Percentiles rank a stretch among this genome's conserved stretches.
Conservation (phyloP, 1,140 invertebrate species). For the Globodera ellingtonae region DNA sequence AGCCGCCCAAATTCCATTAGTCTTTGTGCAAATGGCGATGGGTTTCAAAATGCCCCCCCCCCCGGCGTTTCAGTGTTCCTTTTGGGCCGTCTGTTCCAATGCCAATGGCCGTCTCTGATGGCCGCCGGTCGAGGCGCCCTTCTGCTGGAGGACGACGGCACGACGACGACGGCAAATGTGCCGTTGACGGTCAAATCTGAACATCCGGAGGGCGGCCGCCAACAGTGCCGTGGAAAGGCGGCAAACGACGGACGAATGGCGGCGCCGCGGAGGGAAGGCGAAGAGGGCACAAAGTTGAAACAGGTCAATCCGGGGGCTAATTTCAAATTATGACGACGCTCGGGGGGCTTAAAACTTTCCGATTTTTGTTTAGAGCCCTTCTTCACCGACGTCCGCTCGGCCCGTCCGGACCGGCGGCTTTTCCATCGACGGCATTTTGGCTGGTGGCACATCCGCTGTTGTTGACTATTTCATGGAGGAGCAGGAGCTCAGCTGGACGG, state of each 20-base stretch:
- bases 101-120: background rate
- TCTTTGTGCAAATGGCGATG: no score
- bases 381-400: no score
- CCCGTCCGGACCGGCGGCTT: background rate
- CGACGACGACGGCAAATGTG: background rate
- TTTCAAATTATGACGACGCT: background rate
- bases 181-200: background rate
- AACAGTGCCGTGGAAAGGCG: background rate
- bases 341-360: background rate
- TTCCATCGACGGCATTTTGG: slow-evolving; percentile 4
- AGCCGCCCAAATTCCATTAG: no score
- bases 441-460: background rate
- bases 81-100: background rate
- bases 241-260: background rate
- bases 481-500: slow-evolving; percentile 16
- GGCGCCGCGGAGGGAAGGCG: background rate
- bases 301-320: background rate
- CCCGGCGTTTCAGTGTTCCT: background rate
- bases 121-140: background rate
- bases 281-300: background rate
- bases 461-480: slow-evolving; percentile 28
- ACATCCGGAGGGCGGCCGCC: background rate
- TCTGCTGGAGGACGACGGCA: background rate
- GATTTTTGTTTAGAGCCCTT: background rate
- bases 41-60: background rate